Conservation (phyloP, 2,113 vertebrate genomes). For the Tyto alba region DNA sequence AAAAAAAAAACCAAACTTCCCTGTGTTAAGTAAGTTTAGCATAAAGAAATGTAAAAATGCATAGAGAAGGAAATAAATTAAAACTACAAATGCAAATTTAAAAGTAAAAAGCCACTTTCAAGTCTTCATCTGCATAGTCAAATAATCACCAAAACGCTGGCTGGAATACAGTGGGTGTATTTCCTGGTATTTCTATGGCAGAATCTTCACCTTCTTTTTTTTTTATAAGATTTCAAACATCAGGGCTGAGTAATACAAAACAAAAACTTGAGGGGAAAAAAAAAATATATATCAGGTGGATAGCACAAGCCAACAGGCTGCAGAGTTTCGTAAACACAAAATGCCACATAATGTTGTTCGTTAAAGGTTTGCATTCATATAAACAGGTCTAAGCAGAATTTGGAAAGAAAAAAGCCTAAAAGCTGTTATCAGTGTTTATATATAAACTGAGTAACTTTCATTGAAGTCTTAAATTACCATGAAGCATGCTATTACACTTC, state of each 20-base stretch:
- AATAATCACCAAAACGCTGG: neutral
- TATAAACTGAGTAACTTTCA: conserved; percentile 1
- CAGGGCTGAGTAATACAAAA: neutral
- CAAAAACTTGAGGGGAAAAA: neutral
- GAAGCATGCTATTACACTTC: conserved; percentile 35
- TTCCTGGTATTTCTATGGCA: neutral
- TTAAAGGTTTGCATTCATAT: neutral
- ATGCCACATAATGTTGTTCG: fast-evolving
- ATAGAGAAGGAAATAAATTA: neutral
- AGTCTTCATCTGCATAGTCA: neutral
- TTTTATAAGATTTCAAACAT: neutral
- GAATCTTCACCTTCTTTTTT: neutral
- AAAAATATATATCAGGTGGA: neutral
- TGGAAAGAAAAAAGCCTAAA: neutral
- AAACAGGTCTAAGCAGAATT: neutral
- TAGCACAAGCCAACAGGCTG: neutral
- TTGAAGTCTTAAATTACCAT: conserved; percentile 20
- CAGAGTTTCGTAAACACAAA: neutral
- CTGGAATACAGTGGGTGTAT: neutral
- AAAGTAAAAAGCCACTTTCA: neutral
- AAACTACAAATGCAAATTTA: neutral
- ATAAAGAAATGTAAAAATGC: fast-evolving
- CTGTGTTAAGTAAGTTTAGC: neutral
- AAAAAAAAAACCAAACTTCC: fast-evolving
- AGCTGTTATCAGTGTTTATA: neutral